Base-by-base conservation (phyloP, 2,113 vertebrate species). In the Vulpes ferrilata region DNA sequence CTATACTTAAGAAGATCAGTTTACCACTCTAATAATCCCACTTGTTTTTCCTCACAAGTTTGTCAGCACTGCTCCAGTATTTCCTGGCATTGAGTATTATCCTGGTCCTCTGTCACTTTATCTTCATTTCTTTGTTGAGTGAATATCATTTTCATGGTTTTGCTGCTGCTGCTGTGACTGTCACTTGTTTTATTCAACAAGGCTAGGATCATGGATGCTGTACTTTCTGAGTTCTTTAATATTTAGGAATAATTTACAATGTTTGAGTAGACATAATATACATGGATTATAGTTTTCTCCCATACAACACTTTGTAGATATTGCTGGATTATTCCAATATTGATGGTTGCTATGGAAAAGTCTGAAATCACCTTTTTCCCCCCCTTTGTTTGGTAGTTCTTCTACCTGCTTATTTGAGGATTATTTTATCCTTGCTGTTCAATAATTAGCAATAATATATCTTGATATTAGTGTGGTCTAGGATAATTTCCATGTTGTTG, bases 141-240 rank as follows among this genome's bases (percentile, higher is more conserved):
- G n/a, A 11, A 74, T n/a, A 30, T 79, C 69, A 27, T 22, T 88
- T 9, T 60, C 19, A 6, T 30, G 35, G 20, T 89, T 94, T 48
- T 76, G 9, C 59, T 86, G 55, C 43, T 93, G 0, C 71, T 79
- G 67, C 38, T 76, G 17, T 55, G 5, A 48, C 62, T n/a, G 1
- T 16, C 38, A 7, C 19, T 38, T 91, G n/a, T 83, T 93, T 82
- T 43, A 60, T 79, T 84, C 62, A 83, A 8, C 16, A 86, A 51
- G 13, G 19, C 10, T 11, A 82, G 32, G 11, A 23, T 38, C 5
- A 10, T 20, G 7, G 1, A 57, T 82, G 51, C 23, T 71, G 1
- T 38, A 76, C 69, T 53, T 82, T 95, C 22, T 90, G 27, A 81
- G 23, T n/a, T 93, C 35, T 96, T 74, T 38, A 73, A 19, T 86